Evolutionary conservation across 2,113 vertebrate species (phyloP).

Genomic region (Nasalis larvatus): DNA sequence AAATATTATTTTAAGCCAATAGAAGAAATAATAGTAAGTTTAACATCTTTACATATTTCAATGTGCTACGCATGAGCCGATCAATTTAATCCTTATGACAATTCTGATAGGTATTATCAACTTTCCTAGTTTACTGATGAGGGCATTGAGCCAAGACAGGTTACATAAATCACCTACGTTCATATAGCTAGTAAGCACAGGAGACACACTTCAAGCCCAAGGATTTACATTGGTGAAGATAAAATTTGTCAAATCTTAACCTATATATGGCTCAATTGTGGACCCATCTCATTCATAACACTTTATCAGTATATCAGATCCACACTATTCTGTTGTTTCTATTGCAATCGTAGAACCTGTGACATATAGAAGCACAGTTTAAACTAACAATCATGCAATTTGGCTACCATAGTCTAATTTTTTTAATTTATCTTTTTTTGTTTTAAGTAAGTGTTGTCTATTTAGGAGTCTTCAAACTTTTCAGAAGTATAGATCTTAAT

Average conservation of each 20-base stretch:
- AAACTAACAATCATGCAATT: too few species aligned
- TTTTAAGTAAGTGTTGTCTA: background rate
- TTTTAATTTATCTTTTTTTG: background rate
- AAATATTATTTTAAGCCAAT: background rate
- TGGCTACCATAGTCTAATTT: background rate
- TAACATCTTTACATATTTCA: too few species aligned
- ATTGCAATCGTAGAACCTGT: background rate
- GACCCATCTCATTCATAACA: background rate
- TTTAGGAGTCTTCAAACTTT: background rate
- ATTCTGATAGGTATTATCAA: background rate
- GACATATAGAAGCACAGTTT: background rate
- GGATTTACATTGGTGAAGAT: background rate
- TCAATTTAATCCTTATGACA: background rate
- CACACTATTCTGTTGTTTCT: background rate
- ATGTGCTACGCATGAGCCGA: background rate
- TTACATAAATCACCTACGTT: background rate
- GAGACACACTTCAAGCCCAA: background rate
- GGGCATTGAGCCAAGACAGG: background rate
- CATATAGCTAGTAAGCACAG: background rate
- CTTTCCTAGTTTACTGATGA: background rate
- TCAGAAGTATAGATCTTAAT: background rate
- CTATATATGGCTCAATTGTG: background rate
- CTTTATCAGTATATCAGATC: background rate
- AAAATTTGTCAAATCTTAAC: background rate
- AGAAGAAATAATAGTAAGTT: background rate